phyloP scores from a whole-genome alignment of 2,888 invertebrate species.

The Eupithecia tripunctaria region DNA sequence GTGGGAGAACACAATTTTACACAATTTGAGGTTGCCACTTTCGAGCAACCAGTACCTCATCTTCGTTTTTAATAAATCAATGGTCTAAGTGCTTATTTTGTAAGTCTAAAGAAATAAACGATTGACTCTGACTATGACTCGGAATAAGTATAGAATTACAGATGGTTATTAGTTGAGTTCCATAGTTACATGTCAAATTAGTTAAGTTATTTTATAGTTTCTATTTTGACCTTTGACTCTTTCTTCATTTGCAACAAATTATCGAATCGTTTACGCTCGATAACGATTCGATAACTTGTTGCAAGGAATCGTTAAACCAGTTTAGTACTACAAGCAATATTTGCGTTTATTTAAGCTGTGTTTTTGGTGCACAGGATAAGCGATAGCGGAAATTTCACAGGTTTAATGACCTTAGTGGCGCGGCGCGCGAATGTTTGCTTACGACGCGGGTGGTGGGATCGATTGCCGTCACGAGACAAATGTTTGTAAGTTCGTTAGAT shows the following conservation, averaged over 20 bases:
- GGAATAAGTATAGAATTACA: no score
- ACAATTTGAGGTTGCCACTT: no score
- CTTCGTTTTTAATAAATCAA: no score
- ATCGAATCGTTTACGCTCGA: not conserved
- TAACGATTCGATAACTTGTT: not conserved
- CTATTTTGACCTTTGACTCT: constrained; percentile 1
- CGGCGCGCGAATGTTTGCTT: not conserved
- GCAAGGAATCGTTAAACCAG: not conserved
- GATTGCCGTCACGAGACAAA: not conserved
- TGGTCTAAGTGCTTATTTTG: no score
- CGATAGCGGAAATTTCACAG: not conserved
- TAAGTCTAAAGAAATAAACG: no score
- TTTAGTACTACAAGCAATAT: not conserved
- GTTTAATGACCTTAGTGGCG: not conserved
- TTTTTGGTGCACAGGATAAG: not conserved
- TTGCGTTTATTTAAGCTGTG: not conserved
- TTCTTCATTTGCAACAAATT: no score
- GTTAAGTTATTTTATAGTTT: not conserved
- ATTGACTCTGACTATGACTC: no score
- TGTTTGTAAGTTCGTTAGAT: not conserved
- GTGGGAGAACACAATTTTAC: no score
- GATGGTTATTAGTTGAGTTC: not conserved
- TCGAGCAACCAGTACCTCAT: no score
- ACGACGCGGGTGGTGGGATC: no score
- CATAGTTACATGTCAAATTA: not conserved